Evolutionary conservation across 2,888 invertebrate species (phyloP), one percentile per base, ranked within the genome.

Genomic region (Nomada goodeniana): DNA sequence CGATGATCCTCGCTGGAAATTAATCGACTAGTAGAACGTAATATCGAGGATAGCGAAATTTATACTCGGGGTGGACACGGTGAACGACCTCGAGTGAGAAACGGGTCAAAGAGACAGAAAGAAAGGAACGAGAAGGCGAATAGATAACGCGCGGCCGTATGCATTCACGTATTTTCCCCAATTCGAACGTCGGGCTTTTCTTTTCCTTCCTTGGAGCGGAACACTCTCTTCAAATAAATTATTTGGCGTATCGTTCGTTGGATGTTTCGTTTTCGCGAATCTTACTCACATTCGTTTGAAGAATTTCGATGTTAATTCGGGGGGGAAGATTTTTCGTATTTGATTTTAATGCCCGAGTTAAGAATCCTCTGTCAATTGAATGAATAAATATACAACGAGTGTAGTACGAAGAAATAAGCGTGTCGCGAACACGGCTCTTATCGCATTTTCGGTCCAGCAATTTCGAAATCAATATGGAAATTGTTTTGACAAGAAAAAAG

Each of bases 151-250:
- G 20, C 10, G 60, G 60, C 26, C 52, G 60, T 42, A 76, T 80
- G 80, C 80, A 82, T 80, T 64, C 72, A 80, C 80, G 70, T 50
- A 64, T 60, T 11, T 72, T 59, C 1, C n/a, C 7, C 15, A 53
- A 47, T 26, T 36, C 26, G 13, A 20, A 29, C 13, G 20, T 36
- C 20, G 9, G 2, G n/a, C 23, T 15, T 36, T 4, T 50, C 4
- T 36, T 1, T 29, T 64, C 29, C 36, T 36, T 36, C 7, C 7
- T 76, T 47, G 64, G 47, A 20, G 50, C 36, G 53, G 59, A 60
- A 65, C 65, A 47, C 18, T 36, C n/a, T 23, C 13, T 57, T 50
- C 1, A 63, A 26, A n/a, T 20, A 20, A 67, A 36, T 2, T 10
- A 20, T n/a, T 10, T 20, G n/a, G 53, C 1, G 5, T n/a, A 53